Conservation (phyloP, 2,888 invertebrate species). For the Dasysyrphus albostriatus region DNA sequence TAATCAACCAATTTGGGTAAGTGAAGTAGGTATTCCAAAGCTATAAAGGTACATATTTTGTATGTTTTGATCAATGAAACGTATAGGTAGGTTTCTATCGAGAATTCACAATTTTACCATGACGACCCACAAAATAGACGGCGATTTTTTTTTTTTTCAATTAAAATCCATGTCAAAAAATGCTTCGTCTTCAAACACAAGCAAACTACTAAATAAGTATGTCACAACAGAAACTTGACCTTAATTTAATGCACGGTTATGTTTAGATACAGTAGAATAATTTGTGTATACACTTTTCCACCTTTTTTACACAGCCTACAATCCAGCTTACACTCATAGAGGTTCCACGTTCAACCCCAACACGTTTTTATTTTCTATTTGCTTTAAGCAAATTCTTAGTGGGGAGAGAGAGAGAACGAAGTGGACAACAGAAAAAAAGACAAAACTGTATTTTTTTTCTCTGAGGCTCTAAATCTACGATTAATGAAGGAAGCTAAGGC, state of each 20-base stretch:
- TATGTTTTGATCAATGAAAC: no score
- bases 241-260: constrained; percentile 66
- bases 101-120: neutral
- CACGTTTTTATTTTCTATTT: constrained; percentile 17
- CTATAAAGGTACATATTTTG: neutral
- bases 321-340: neutral
- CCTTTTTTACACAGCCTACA: constrained; percentile 17
- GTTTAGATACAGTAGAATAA: constrained; percentile 22
- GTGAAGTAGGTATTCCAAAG: neutral
- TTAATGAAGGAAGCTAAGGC: neutral
- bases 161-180: constrained; percentile 10
- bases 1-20: constrained; percentile 27
- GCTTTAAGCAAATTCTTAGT: constrained; percentile 24
- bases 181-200: constrained; percentile 18
- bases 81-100: no score
- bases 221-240: constrained; percentile 68
- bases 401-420: neutral
- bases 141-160: neutral
- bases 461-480: neutral
- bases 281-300: constrained; percentile 34
- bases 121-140: neutral
- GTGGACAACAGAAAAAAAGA: constrained; percentile 20
- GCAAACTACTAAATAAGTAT: constrained; percentile 41
- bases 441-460: neutral
- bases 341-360: constrained; percentile 31